These are phyloP conservation scores for Arothron firmamentum DNA, from an alignment of 2,113 vertebrate genomes.

Conservation along the genomic window DNA sequence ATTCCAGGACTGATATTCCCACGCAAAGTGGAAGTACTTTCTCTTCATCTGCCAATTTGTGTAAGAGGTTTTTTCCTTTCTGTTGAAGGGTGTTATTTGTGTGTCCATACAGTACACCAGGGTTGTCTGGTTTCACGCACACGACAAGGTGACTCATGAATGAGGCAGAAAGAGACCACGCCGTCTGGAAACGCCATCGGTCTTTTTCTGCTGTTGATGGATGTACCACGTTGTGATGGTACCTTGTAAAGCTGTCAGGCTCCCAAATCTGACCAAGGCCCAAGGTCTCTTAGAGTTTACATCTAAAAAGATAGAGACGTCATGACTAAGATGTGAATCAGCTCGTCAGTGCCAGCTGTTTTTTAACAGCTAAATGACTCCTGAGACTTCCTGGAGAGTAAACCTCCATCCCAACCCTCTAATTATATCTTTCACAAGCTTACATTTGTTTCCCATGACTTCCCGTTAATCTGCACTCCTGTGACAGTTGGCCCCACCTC, in stretches of 20 bases:
- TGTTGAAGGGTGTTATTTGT: slow-evolving; percentile 23
- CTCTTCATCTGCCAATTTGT: too few relatives aligned
- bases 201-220: slow-evolving; percentile 56
- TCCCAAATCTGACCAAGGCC: slow-evolving; percentile 55
- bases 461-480: slow-evolving; percentile 58
- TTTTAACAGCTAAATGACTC: slow-evolving; percentile 62
- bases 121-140: slow-evolving; percentile 44
- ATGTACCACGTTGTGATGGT: slow-evolving; percentile 55
- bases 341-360: slow-evolving; percentile 42
- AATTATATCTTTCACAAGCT: slow-evolving; percentile 60
- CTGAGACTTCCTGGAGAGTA: slow-evolving; percentile 43
- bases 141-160: slow-evolving; percentile 67
- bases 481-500: slow-evolving; percentile 55
- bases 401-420: slow-evolving; percentile 38
- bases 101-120: slow-evolving; percentile 46
- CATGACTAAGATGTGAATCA: slow-evolving; percentile 51
- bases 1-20: slow-evolving; percentile 15
- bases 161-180: slow-evolving; percentile 45
- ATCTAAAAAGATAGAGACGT: slow-evolving; percentile 59
- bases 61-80: too few relatives aligned
- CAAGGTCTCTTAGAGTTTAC: slow-evolving; percentile 37
- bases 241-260: slow-evolving; percentile 65
- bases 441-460: slow-evolving; percentile 53
- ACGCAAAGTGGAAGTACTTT: background rate
- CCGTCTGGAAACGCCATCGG: slow-evolving; percentile 59